Percentiles rank a stretch among this genome's conserved stretches.
These are phyloP conservation scores for Cephus rjabovi DNA, from an alignment of 2,888 invertebrate genomes.

Conservation along the genomic window DNA sequence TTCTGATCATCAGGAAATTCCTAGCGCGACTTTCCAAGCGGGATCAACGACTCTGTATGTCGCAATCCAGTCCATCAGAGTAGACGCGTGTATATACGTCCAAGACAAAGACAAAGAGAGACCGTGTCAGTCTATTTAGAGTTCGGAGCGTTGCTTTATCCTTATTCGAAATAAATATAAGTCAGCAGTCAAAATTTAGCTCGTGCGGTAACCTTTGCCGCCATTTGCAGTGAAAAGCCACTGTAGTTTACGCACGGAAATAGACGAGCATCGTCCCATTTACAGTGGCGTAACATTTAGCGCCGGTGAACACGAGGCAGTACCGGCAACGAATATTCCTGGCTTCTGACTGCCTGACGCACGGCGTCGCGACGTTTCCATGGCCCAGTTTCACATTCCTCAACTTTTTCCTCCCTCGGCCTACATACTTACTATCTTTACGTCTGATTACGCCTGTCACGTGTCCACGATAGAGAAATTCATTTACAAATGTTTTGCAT, in stretches of 20 bases:
- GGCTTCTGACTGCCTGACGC: conserved; percentile 45
- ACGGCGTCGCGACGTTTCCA: conserved; percentile 20
- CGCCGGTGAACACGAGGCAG: not conserved
- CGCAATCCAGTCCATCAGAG: not conserved
- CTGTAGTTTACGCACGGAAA: not conserved
- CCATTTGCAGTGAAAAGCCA: not conserved
- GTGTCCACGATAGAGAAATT: not conserved
- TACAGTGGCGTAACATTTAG: not conserved
- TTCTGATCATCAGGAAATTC: not conserved
- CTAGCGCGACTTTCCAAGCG: not conserved
- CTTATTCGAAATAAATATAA: conserved; percentile 3
- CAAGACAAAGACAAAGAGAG: not conserved
- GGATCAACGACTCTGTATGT: conserved; percentile 37
- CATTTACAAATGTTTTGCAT: not conserved
- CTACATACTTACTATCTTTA: not conserved
- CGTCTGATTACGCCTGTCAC: not conserved
- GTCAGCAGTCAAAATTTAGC: not conserved
- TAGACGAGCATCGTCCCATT: conserved; percentile 4
- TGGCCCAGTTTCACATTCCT: conserved; percentile 43
- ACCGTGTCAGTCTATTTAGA: not conserved
- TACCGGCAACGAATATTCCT: conserved; percentile 35
- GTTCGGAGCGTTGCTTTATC: not conserved
- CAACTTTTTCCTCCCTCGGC: conserved; percentile 32
- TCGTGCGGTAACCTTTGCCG: not conserved
- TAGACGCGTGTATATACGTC: not conserved